Evolutionary conservation across 2,113 vertebrate species (phyloP).

Genomic region (Phaetusa simplex): DNA sequence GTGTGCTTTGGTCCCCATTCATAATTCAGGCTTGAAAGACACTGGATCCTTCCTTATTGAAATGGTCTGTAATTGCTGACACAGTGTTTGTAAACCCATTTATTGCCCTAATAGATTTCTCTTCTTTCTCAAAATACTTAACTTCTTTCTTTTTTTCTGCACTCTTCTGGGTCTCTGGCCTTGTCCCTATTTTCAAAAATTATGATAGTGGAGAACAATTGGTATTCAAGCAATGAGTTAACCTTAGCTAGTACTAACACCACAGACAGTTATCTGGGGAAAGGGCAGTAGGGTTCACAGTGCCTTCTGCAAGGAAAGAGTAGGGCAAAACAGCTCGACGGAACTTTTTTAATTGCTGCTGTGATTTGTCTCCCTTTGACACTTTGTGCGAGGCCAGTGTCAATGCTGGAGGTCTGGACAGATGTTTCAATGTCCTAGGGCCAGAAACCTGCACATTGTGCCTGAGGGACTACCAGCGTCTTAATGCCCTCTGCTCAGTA

Average conservation of each 20-base stretch:
- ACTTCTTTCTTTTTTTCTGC: background rate
- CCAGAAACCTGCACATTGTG: background rate
- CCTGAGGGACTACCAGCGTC: background rate
- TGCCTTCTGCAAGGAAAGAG: background rate
- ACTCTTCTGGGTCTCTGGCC: background rate
- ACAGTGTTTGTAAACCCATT: conserved; percentile 18
- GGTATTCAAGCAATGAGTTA: background rate
- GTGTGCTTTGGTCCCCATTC: background rate
- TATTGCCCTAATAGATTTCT: background rate
- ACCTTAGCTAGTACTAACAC: background rate
- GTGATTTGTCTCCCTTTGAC: background rate
- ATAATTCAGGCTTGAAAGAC: conserved; percentile 8
- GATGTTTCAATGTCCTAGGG: background rate
- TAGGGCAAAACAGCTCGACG: background rate
- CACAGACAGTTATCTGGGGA: background rate
- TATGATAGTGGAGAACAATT: background rate
- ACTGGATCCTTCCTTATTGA: background rate
- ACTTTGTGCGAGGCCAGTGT: background rate
- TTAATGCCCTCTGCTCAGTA: background rate
- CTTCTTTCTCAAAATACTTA: background rate
- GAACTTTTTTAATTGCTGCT: background rate
- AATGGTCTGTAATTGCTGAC: background rate
- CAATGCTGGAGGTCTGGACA: background rate
- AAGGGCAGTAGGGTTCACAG: background rate
- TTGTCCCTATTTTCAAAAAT: background rate